Percentiles rank a stretch among this genome's conserved stretches.
These are phyloP conservation scores for Sorex fumeus DNA, from an alignment of 2,113 vertebrate genomes.

Conservation along the genomic window DNA sequence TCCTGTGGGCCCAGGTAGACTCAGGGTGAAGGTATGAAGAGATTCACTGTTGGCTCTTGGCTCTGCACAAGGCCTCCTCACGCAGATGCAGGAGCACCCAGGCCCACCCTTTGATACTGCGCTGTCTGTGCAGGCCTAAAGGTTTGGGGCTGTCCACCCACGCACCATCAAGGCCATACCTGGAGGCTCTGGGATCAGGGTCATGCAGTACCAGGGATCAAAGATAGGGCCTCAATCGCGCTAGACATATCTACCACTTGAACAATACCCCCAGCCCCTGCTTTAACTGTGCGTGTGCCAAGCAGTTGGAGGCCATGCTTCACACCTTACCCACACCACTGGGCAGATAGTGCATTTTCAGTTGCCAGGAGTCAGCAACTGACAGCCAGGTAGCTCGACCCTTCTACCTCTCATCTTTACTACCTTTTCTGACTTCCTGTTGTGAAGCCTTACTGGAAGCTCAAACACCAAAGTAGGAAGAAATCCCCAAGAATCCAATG, in stretches of 20 bases:
- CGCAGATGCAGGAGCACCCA: no score
- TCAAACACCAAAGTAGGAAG: conserved; percentile 1
- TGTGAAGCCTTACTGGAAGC: background rate
- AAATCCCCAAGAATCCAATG: background rate
- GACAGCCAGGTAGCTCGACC: background rate
- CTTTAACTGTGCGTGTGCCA: background rate
- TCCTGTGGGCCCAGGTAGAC: background rate
- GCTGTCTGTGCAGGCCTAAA: no score
- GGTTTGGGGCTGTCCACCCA: no score
- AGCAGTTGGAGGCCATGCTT: conserved; percentile 18
- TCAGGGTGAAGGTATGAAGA: background rate
- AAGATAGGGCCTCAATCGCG: no score
- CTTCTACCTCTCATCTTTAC: background rate
- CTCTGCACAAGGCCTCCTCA: no score
- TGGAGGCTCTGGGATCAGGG: no score
- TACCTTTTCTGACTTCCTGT: conserved; percentile 19
- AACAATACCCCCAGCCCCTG: background rate
- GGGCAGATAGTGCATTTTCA: background rate
- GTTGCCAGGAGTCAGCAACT: background rate
- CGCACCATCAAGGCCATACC: no score
- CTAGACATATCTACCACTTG: no score
- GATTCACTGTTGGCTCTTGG: background rate
- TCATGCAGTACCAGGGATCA: no score
- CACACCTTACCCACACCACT: background rate
- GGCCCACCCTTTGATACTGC: no score